A percentile compares a stretch with the other conserved stretches of the same genome.
phyloP scores from a whole-genome alignment of 2,888 invertebrate genomes.

The Melanargia galathea region DNA sequence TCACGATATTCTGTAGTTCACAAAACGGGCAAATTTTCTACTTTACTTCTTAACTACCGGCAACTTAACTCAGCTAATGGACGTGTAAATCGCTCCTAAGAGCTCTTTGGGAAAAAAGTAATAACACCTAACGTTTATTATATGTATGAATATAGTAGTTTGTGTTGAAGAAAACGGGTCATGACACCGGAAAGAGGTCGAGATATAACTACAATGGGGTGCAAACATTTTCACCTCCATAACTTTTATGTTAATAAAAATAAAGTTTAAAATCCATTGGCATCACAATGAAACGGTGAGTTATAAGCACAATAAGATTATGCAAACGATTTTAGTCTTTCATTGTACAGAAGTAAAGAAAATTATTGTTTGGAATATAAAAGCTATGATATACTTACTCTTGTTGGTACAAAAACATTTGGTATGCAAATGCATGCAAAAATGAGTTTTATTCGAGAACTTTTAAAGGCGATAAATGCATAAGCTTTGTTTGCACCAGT shows the following conservation, averaged over 20 bases:
- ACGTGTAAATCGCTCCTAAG: background rate
- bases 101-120: background rate
- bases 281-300: background rate
- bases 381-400: slow-evolving; percentile 5
- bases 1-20: no score
- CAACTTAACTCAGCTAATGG: background rate
- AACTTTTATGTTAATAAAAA: slow-evolving; percentile 17
- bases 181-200: slow-evolving; percentile 25
- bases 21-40: background rate
- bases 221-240: slow-evolving; percentile 13
- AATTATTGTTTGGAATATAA: slow-evolving; percentile 1
- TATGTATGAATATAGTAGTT: slow-evolving; percentile 8
- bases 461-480: slow-evolving; percentile 3
- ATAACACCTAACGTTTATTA: slow-evolving; percentile 5
- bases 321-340: slow-evolving; percentile 18
- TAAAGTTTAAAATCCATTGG: slow-evolving; percentile 21
- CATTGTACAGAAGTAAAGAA: background rate
- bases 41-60: background rate
- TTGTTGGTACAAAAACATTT: background rate
- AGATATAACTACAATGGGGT: slow-evolving; percentile 20
- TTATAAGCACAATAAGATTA: slow-evolving; percentile 3
- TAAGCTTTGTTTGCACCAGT: background rate
- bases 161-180: slow-evolving; percentile 23
- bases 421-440: background rate
- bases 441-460: slow-evolving; percentile 1